Evolutionary conservation across 2,113 vertebrate genomes (phyloP), one percentile per base, ranked within the genome.

Genomic region (Periophthalmodon schlosseri): DNA sequence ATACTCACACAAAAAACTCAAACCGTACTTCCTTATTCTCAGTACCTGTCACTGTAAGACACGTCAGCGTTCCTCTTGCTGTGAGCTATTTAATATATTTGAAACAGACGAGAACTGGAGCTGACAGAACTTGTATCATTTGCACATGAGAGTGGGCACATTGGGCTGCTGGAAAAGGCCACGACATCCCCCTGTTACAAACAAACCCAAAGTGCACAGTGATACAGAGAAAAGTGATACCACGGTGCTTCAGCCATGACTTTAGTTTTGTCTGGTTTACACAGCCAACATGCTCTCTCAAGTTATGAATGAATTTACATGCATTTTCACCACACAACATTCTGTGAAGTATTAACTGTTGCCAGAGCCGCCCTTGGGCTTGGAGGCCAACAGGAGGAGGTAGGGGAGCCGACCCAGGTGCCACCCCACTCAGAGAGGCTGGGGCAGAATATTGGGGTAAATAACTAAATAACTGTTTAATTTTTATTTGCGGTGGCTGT

Each of bases 141-240:
- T 73, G 69, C 72, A 75, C 24, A 67, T 84, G 74, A 78, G 71
- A 80, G 78, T 64, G 70, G 34, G 63, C 65, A 72, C 33, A 70
- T 85, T 80, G 65, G 84, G 72, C 79, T 79, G 67, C 56, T 76
- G 79, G 72, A 67, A 83, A 87, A 87, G 78, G 69, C 69, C 77
- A 80, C 64, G 16, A 28, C 8, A 50, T 47, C 24, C 54, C 50
- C 24, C 23, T 69, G 68, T 56, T 20, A n/a, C 28, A 10, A 61
- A 0, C 10, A 73, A 47, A 68, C 13, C 23, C 24, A 79, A 23
- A 13, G 20, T 23, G 2, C 10, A 57, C 7, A 28, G 28, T 28
- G 50, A 28, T 0, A 28, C 46, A 14, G 3, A 36, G 5, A n/a
- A 63, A 39, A 44, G 18, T 65, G 57, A 28, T 23, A 14, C 57